Evolutionary conservation across 2,797 vertebrate species (phyloP).

Genomic region (Brotula barbata): DNA sequence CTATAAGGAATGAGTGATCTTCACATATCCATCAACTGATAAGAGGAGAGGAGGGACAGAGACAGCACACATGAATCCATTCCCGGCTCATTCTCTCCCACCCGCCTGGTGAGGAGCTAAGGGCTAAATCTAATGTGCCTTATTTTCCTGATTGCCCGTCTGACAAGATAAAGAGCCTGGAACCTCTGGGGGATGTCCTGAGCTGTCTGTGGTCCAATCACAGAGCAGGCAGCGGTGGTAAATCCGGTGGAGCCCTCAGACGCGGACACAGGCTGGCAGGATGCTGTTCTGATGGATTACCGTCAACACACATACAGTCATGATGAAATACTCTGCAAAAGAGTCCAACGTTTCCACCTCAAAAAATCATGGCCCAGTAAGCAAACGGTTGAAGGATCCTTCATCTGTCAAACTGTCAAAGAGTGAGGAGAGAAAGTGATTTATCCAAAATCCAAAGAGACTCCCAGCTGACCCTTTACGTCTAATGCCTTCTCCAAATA

Average conservation of each 20-base stretch:
- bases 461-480: conserved; percentile 1
- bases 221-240: conserved; percentile 45
- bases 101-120: conserved; percentile 5
- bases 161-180: conserved; percentile 72
- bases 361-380: conserved; percentile 26
- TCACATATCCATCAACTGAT: conserved; percentile 71
- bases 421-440: conserved; percentile 27
- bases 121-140: conserved; percentile 67
- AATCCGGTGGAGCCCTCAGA: conserved; percentile 46
- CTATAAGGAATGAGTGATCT: conserved; percentile 75
- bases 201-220: conserved; percentile 57
- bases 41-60: conserved; percentile 28
- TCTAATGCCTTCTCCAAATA: neutral
- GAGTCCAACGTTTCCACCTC: conserved; percentile 13
- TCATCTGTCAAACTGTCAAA: conserved; percentile 15
- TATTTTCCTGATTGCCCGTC: conserved; percentile 70
- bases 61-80: conserved; percentile 25
- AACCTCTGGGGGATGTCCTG: conserved; percentile 38
- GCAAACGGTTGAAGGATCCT: conserved; percentile 16
- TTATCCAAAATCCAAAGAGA: conserved; percentile 17
- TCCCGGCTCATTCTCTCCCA: conserved; percentile 15
- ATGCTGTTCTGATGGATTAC: conserved; percentile 42
- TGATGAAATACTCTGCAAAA: conserved; percentile 42
- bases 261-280: conserved; percentile 24
- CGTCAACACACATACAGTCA: conserved; percentile 4